Base-by-base conservation (phyloP, 2,888 invertebrate species). In the Prosapia bicincta region DNA sequence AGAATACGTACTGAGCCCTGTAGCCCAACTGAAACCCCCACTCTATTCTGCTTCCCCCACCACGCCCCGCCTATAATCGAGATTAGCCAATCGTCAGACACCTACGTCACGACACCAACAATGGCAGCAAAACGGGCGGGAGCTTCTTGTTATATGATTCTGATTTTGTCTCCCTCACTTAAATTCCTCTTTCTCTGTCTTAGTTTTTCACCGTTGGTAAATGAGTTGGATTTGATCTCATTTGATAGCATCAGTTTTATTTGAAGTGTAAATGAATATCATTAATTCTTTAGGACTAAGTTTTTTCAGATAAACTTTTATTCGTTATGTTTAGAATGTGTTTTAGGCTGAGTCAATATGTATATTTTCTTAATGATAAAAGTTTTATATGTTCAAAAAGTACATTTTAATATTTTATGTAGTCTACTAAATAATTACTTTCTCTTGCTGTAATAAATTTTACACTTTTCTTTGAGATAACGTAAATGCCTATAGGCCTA, bases 71-170 rank as follows among this genome's bases (percentile, higher is more conserved):
- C 68, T 66, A 68, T 69, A 54, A 26, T 10, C 75, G 26, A 54
- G 30, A 23, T 7, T 32, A 32, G 23, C 74, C 74, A 74, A 69
- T 69, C 26, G 20, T 24, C 3, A 69, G 0, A 25, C 24, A 65
- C 74, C 66, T 38, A 69, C 76, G 68, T 69, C 69, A 76, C 72
- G 71, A 28, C 43, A 69, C 75, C 77, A 69, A 74, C 74, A 74
- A 74, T 74, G 74, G 74, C 72, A 43, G 69, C 54, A 54, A 54
- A 54, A 54, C 54, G 84, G 84, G 84, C 84, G 84, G 83, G 84
- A 83, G 83, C 23, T 67, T 28, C 23, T 13, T 28, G 66, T 32
- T 70, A 70, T 66, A 30, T 67, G 71, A 67, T 75, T 75, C 75
- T 71, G 43, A 67, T 71, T 71, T 75, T 75, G 26, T 71, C 71